Conservation (phyloP, 92 coral and sea anemone species). For the Bergia sp. region DNA sequence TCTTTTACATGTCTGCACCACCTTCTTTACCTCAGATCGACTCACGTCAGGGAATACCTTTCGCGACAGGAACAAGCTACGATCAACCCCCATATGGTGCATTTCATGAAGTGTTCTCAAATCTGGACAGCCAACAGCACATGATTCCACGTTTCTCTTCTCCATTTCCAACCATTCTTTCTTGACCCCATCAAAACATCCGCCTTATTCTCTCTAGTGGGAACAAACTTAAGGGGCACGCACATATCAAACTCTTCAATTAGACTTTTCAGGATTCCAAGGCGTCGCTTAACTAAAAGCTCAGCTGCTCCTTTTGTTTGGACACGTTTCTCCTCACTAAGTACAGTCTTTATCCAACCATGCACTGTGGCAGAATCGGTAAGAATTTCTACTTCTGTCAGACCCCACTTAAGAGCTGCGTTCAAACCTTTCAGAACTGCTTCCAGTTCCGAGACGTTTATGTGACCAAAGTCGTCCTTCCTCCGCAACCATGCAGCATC, state of each 20-base stretch:
- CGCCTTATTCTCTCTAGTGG: slow-evolving; percentile 6
- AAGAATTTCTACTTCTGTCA: background rate
- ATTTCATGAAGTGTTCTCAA: too few species aligned
- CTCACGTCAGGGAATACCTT: too few species aligned
- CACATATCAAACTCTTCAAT: background rate
- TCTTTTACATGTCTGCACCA: too few species aligned
- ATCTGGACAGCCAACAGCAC: background rate
- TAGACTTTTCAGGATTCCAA: background rate
- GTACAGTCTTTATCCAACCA: background rate
- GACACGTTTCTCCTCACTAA: background rate
- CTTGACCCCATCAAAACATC: slow-evolving; percentile 5
- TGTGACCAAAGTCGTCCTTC: background rate
- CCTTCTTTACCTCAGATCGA: too few species aligned
- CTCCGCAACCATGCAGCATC: slow-evolving; percentile 15
- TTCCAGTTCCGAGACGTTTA: slow-evolving; percentile 13
- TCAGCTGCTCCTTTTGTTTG: slow-evolving; percentile 4
- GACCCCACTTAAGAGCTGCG: slow-evolving; percentile 1
- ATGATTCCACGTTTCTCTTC: background rate
- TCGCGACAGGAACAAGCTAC: too few species aligned
- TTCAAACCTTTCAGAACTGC: slow-evolving; percentile 9
- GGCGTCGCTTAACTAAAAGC: slow-evolving; percentile 3
- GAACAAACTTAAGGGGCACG: background rate
- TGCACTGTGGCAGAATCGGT: slow-evolving; percentile 14
- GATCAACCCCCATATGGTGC: too few species aligned
- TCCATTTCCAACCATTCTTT: slow-evolving; percentile 15